Base-by-base conservation (phyloP, 2,888 invertebrate genomes). In the Yponomeuta plumbellus region DNA sequence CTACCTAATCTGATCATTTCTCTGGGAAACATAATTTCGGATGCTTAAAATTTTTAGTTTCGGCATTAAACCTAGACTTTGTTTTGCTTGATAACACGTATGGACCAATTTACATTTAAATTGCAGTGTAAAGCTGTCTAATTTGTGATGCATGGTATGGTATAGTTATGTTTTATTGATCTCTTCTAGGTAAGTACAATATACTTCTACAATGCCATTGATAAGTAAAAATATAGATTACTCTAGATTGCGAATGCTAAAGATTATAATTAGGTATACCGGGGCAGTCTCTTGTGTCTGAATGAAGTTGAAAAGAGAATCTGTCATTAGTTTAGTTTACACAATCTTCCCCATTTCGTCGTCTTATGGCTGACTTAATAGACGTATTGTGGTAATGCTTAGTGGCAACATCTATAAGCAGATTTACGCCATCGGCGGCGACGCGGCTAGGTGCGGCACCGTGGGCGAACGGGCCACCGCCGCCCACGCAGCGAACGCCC, bases 381-480 rank as follows among this genome's bases (percentile, higher is more conserved):
- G 8, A 34, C 5, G 34, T 34, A 8, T 34, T 34, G 34, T 34
- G 34, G 34, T 34, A 34, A 34, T 8, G 34, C 34, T 52, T 17
- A 44, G 44, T 71, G 74, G 72, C 26, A 62, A 62, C 70, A 66
- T 69, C 69, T 69, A 70, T 75, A 76, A 77, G 76, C 77, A 73
- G 78, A 81, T 83, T 82, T 80, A 80, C 81, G 78, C 80, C 75
- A 77, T 80, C 73, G 79, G 75, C 77, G 77, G 67, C 80, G 76
- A 71, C 73, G 75, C 76, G 84, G 75, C 77, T 88, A 85, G 89
- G 88, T 87, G 89, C 80, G 88, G 84, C 78, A 78, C 71, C 74
- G 85, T 84, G 85, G 85, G 85, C 88, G 89, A 86, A 85, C 87
- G 73, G 73, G 83, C 81, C 75, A 64, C 59, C 56, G 40, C 10